These are phyloP conservation scores for Drosophila baimaii DNA, from an alignment of 1,140 invertebrate genomes.

Conservation along the genomic window DNA sequence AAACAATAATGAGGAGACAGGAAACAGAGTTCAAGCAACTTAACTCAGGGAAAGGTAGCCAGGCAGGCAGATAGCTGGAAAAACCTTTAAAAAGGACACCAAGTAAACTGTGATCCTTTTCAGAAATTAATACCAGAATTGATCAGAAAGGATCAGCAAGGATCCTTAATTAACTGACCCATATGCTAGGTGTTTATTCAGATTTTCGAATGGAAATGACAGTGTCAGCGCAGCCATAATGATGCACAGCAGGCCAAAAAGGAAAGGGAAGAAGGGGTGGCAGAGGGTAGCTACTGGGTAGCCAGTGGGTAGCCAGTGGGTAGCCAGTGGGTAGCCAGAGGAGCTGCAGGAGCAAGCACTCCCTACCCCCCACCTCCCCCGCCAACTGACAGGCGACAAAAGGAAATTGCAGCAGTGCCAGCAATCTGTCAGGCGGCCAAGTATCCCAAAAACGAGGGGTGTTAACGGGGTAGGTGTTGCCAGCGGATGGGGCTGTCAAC, in stretches of 20 bases:
- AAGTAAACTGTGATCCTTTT: not conserved
- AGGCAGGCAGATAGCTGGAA: too few relatives aligned
- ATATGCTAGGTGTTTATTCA: constrained; percentile 1
- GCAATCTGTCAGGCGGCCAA: constrained; percentile 25
- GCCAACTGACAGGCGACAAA: constrained; percentile 31
- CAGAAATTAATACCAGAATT: too few relatives aligned
- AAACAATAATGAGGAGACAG: constrained; percentile 10
- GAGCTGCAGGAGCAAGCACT: too few relatives aligned
- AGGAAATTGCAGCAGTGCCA: constrained; percentile 25
- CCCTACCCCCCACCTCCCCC: too few relatives aligned
- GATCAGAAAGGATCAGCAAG: too few relatives aligned
- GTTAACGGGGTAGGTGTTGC: constrained; percentile 23
- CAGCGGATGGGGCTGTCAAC: constrained; percentile 15
- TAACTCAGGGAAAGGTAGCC: not conserved
- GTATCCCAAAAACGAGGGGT: not conserved
- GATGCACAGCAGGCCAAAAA: constrained; percentile 9
- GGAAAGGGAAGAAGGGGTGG: constrained; percentile 2
- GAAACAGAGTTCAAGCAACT: constrained; percentile 6
- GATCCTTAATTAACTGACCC: too few relatives aligned
- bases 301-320: too few relatives aligned
- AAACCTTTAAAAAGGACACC: not conserved
- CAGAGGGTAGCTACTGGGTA: too few relatives aligned
- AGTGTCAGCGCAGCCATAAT: constrained; percentile 13
- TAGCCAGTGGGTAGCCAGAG: too few relatives aligned
- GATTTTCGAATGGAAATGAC: constrained; percentile 4